These are phyloP conservation scores for Arizona elegans DNA, from an alignment of 2,113 vertebrate species.

Conservation along the genomic window DNA sequence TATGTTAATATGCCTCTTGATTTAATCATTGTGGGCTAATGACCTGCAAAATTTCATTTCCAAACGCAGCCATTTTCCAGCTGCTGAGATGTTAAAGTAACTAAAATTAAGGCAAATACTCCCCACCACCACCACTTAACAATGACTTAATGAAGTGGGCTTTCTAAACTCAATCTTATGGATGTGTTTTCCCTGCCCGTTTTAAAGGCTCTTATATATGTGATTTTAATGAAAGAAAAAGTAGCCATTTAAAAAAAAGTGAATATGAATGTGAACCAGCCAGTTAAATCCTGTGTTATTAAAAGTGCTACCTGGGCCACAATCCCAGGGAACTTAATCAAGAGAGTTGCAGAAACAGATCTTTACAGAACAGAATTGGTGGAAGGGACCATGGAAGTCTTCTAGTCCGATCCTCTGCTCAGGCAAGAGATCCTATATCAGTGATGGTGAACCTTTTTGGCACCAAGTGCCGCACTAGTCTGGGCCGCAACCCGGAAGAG, in stretches of 20 bases:
- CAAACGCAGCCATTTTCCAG: constrained; percentile 40
- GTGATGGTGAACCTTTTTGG: too few relatives aligned
- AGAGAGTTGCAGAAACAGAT: constrained; percentile 27
- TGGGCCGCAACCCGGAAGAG: too few relatives aligned
- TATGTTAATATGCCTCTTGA: constrained; percentile 54
- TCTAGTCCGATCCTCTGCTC: too few relatives aligned
- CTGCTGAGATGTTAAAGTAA: constrained; percentile 39
- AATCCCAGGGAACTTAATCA: constrained; percentile 37
- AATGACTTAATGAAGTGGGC: constrained; percentile 24
- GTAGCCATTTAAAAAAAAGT: constrained; percentile 22
- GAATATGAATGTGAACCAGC: neutral
- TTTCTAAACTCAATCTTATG: neutral
- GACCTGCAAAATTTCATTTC: constrained; percentile 62
- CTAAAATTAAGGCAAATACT: constrained; percentile 42
- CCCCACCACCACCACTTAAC: neutral
- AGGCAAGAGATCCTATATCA: too few relatives aligned
- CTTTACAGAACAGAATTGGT: neutral
- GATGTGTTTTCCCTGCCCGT: constrained; percentile 13
- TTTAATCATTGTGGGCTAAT: constrained; percentile 63
- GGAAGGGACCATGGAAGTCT: too few relatives aligned
- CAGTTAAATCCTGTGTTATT: constrained; percentile 40
- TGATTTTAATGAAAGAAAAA: constrained; percentile 29
- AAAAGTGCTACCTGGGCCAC: neutral
- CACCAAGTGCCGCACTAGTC: too few relatives aligned
- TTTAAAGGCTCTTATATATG: constrained; percentile 32